Conservation (phyloP, 2,797 vertebrate species). For the Mormyrops attenuatus region DNA sequence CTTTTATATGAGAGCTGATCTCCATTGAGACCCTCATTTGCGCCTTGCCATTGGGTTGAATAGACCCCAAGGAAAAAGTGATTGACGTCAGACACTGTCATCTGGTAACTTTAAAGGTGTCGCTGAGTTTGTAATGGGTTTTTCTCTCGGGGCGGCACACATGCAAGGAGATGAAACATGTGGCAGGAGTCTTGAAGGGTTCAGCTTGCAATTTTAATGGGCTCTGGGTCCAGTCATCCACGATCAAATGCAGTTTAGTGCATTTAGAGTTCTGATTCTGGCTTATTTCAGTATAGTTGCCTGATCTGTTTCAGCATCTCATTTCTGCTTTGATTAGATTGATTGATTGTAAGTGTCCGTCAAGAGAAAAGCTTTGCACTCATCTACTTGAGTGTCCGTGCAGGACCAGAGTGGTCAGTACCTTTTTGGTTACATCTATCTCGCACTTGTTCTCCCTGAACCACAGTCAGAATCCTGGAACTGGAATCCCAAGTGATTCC, state of each 20-base stretch:
- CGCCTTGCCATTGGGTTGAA: neutral
- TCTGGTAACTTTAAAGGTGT: neutral
- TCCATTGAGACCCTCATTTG: neutral
- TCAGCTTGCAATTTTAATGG: neutral
- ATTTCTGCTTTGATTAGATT: neutral
- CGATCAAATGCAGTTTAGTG: neutral
- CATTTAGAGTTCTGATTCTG: neutral
- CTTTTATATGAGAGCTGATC: neutral
- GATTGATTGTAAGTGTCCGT: neutral
- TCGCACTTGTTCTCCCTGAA: neutral
- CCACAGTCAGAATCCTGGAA: neutral
- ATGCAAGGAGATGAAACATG: neutral
- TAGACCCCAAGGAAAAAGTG: neutral
- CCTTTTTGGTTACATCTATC: neutral
- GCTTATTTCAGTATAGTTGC: neutral
- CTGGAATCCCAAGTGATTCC: neutral
- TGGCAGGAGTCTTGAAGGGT: neutral
- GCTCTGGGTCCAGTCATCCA: neutral
- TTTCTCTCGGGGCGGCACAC: neutral
- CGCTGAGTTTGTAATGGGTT: conserved; percentile 3
- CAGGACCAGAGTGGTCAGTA: neutral
- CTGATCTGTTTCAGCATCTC: neutral
- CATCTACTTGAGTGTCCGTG: neutral
- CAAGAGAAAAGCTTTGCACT: neutral
- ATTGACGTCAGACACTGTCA: neutral